Base-by-base conservation (phyloP, 2,888 invertebrate genomes). In the Cephalotes varians region DNA sequence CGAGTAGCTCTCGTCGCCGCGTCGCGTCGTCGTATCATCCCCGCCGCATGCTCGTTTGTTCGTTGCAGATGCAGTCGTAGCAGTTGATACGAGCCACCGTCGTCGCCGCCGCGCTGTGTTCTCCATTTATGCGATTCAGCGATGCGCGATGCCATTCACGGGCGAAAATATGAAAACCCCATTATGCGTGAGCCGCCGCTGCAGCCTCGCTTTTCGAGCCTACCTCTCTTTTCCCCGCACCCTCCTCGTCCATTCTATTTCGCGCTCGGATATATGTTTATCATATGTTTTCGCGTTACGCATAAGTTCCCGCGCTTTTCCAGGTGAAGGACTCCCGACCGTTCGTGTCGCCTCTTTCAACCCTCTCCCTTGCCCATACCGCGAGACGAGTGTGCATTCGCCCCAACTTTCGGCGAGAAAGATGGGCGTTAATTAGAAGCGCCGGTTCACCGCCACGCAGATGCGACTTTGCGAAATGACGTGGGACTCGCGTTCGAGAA, bases 141-240 rank as follows among this genome's bases (percentile, higher is more conserved):
- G 92, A 94, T 92, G 93, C 93, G 93, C 92, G 92, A 93, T 88
- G 90, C 92, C 91, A 92, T 93, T 93, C 92, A 92, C 85, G 31
- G 85, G 85, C 88, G 91, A 91, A 91, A 92, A 91, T 91, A 91
- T 90, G 86, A 91, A 91, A 93, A 93, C 87, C 90, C 90, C 87
- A 91, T 93, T 90, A 91, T 91, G 88, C 85, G 83, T 81, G 84
- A 72, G 91, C 80, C 82, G 83, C 79, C 83, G 86, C 83, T 60
- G 73, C 34, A 74, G 60, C 60, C 62, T 34, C 74, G 71, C 77
- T 83, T 90, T 86, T 88, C 84, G 85, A 82, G 81, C 31, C 74
- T 15, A 49, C 58, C 64, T 0, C n/a, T 49, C 60, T 37, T 54
- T 9, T 28, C n/a, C n/a, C n/a, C n/a, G n/a, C n/a, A n/a, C n/a